Evolutionary conservation across 2,797 vertebrate genomes (phyloP).

Genomic region (Epinephelus coioides): DNA sequence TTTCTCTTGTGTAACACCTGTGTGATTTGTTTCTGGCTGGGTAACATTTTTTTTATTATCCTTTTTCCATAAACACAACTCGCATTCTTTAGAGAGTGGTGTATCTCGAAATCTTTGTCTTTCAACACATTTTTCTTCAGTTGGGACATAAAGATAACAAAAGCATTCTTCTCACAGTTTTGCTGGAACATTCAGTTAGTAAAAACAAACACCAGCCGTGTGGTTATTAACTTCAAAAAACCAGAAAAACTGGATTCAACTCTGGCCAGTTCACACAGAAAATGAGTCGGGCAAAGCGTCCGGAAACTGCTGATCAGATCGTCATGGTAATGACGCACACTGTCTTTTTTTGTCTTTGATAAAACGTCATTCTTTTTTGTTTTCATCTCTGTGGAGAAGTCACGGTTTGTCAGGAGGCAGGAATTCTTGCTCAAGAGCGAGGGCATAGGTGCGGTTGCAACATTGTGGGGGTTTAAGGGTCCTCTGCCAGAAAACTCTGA

Average conservation of each 20-base stretch:
- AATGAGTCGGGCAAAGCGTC: conserved; percentile 20
- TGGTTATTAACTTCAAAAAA: conserved; percentile 73
- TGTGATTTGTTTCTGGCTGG: conserved; percentile 53
- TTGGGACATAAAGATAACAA: conserved; percentile 65
- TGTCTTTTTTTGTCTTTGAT: conserved; percentile 12
- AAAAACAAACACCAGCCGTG: conserved; percentile 60
- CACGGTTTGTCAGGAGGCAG: not conserved
- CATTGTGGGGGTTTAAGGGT: no score
- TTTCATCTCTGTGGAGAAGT: not conserved
- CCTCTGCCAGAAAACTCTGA: no score
- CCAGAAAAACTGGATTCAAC: conserved; percentile 73
- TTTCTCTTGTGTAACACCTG: conserved; percentile 56
- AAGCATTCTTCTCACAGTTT: conserved; percentile 66
- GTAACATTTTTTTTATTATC: conserved; percentile 50
- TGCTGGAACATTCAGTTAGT: conserved; percentile 66
- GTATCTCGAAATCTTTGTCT: conserved; percentile 57
- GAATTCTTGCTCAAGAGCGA: not conserved
- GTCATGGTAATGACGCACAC: conserved; percentile 7
- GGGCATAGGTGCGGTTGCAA: no score
- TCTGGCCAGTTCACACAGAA: conserved; percentile 19
- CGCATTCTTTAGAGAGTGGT: conserved; percentile 55
- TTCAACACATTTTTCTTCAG: conserved; percentile 62
- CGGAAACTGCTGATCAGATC: conserved; percentile 51
- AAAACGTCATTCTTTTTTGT: conserved; percentile 9
- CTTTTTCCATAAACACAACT: conserved; percentile 65